Evolutionary conservation across 2,888 invertebrate species (phyloP).

Genomic region (Apamea epomidion): DNA sequence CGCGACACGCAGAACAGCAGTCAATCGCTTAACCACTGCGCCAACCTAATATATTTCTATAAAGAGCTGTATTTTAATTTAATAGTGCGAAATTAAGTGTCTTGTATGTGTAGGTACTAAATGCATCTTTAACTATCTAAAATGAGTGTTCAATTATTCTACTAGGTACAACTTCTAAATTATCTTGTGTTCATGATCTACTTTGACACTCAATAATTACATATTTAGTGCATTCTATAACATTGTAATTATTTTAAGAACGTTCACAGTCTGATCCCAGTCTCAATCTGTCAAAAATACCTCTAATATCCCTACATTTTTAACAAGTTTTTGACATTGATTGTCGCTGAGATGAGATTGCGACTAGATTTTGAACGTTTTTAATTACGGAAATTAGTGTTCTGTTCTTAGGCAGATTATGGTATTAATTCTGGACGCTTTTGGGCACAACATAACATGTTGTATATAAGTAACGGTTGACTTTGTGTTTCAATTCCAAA

Average conservation of each 20-base stretch:
- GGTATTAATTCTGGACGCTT: no score
- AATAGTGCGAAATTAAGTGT: not conserved
- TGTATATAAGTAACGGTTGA: not conserved
- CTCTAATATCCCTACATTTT: no score
- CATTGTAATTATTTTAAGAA: not conserved
- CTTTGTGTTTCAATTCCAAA: slow-evolving; percentile 42
- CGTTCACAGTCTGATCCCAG: no score
- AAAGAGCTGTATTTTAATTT: not conserved
- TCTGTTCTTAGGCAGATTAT: not conserved
- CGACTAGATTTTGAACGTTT: no score
- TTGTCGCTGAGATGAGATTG: no score
- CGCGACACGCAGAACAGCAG: no score
- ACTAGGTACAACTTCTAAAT: slow-evolving; percentile 6
- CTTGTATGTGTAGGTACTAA: not conserved
- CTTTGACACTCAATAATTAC: not conserved
- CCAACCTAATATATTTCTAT: not conserved
- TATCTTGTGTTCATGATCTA: not conserved
- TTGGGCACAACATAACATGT: not conserved
- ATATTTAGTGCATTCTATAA: slow-evolving; percentile 3
- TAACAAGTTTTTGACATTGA: no score
- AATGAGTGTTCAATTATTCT: not conserved
- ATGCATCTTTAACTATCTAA: not conserved
- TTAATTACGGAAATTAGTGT: no score
- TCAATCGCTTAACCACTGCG: no score
- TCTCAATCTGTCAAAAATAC: no score